These are phyloP conservation scores for Trachelus stipa DNA, from an alignment of 2,888 invertebrate species.

Conservation along the genomic window DNA sequence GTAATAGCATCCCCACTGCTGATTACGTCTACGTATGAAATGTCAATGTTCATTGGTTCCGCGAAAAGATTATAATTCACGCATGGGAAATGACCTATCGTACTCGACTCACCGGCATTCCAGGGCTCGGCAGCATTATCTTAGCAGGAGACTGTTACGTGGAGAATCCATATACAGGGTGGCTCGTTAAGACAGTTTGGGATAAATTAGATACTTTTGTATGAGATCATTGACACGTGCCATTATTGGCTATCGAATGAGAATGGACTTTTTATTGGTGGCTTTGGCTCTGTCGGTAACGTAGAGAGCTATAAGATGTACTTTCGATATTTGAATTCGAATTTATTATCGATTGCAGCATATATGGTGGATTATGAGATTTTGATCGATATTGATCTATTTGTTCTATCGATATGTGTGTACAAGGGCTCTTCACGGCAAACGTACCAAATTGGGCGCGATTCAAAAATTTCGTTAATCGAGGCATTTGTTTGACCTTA, in stretches of 20 bases:
- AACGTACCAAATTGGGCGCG: no score
- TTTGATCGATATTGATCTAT: not conserved
- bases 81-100: slow-evolving; percentile 2
- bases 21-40: not conserved
- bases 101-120: not conserved
- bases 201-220: not conserved
- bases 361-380: not conserved
- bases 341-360: not conserved
- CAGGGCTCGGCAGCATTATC: not conserved
- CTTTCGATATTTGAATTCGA: not conserved
- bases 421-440: no score
- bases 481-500: no score
- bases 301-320: not conserved
- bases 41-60: not conserved
- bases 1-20: not conserved
- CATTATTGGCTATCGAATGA: not conserved
- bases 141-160: not conserved
- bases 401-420: not conserved
- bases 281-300: not conserved
- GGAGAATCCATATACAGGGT: not conserved
- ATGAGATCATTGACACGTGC: not conserved
- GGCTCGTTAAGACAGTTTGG: not conserved
- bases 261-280: not conserved
- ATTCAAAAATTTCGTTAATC: no score
- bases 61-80: not conserved